These are phyloP conservation scores for Epirrita christyi DNA, from an alignment of 2,888 invertebrate species.

Conservation along the genomic window DNA sequence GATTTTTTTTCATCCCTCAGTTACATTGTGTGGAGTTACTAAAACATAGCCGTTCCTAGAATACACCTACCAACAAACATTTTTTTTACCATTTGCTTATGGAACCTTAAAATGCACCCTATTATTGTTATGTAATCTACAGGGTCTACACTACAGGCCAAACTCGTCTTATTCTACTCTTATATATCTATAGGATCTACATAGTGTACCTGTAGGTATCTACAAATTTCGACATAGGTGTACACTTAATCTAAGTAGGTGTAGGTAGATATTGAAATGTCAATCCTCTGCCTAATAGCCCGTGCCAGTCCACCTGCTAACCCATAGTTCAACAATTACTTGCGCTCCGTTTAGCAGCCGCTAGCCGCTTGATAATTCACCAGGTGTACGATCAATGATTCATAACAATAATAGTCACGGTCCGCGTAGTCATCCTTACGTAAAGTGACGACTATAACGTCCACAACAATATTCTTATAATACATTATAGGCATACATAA, in stretches of 20 bases:
- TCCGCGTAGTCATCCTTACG: slow-evolving; percentile 2
- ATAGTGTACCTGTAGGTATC: neutral
- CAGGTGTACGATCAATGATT: slow-evolving; percentile 23
- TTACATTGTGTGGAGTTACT: too few relatives aligned
- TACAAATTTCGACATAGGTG: too few relatives aligned
- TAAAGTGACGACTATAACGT: neutral
- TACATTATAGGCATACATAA: too few relatives aligned
- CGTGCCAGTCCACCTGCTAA: slow-evolving; percentile 25
- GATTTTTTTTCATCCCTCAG: too few relatives aligned
- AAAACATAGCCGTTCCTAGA: too few relatives aligned
- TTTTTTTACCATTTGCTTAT: too few relatives aligned
- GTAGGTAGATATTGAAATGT: slow-evolving; percentile 9
- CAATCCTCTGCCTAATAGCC: slow-evolving; percentile 21
- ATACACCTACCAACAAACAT: too few relatives aligned
- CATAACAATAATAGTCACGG: slow-evolving; percentile 22
- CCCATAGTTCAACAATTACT: slow-evolving; percentile 36
- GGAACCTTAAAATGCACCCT: too few relatives aligned
- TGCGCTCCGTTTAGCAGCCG: slow-evolving; percentile 27
- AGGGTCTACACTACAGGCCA: neutral
- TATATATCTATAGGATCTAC: neutral
- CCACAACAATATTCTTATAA: too few relatives aligned
- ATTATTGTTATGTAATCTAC: neutral
- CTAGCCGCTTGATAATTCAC: slow-evolving; percentile 24
- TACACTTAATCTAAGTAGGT: neutral
- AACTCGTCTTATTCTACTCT: neutral